phyloP scores from a whole-genome alignment of 2,888 invertebrate genomes.

The Cylloceria caligata region DNA sequence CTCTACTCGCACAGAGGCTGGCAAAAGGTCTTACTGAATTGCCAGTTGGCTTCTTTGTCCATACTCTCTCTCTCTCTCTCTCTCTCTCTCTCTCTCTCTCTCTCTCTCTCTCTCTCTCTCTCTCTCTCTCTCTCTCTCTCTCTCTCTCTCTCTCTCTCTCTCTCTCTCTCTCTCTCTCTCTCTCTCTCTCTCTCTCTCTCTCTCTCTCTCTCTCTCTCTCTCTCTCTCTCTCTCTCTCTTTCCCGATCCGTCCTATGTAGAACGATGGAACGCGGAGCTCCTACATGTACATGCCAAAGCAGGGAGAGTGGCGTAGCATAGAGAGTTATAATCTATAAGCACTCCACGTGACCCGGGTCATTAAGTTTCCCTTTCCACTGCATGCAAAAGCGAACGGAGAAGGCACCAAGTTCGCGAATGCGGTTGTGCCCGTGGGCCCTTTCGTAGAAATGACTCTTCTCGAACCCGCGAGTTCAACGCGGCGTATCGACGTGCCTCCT shows the following conservation, averaged over 20 bases:
- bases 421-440: slow-evolving; percentile 55
- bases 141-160: background rate
- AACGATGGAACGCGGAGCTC: slow-evolving; percentile 41
- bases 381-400: slow-evolving; percentile 30
- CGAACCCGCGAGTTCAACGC: slow-evolving; percentile 55
- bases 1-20: slow-evolving; percentile 3
- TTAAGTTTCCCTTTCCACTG: slow-evolving; percentile 54
- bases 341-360: slow-evolving; percentile 64
- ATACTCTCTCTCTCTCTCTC: slow-evolving; percentile 16
- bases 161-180: slow-evolving; percentile 14
- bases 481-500: slow-evolving; percentile 35
- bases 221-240: background rate
- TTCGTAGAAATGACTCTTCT: slow-evolving; percentile 60
- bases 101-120: too few relatives aligned
- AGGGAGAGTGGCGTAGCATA: slow-evolving; percentile 14
- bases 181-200: slow-evolving; percentile 3
- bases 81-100: slow-evolving; percentile 10
- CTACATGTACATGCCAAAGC: slow-evolving; percentile 51
- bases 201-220: slow-evolving; percentile 3
- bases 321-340: slow-evolving; percentile 48
- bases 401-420: slow-evolving; percentile 46
- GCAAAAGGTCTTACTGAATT: slow-evolving; percentile 45
- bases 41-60: slow-evolving; percentile 52
- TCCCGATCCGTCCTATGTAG: slow-evolving; percentile 14
- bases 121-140: too few relatives aligned